These are phyloP conservation scores for Phyllostomus discolor DNA, from an alignment of 2,113 vertebrate species.

Conservation along the genomic window DNA sequence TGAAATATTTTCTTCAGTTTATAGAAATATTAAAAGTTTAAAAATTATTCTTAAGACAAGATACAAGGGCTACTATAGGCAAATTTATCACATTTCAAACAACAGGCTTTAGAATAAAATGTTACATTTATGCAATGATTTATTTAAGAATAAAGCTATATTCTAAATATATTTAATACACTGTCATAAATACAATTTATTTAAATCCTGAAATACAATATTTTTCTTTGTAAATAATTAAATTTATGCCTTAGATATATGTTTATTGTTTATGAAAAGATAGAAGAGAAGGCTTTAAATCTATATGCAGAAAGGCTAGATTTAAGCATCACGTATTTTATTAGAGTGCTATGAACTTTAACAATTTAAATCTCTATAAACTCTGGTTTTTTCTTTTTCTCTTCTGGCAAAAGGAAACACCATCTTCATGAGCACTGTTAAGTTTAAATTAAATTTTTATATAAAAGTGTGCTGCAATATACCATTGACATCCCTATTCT, in stretches of 20 bases:
- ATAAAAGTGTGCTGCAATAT: neutral
- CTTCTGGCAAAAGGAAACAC: neutral
- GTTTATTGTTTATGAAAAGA: neutral
- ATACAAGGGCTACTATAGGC: neutral
- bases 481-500: neutral
- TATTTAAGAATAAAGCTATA: neutral
- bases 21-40: neutral
- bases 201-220: neutral
- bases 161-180: neutral
- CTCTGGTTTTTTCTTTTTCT: neutral
- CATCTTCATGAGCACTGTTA: neutral
- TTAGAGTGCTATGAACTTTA: neutral
- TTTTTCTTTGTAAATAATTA: neutral
- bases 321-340: neutral
- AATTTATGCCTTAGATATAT: neutral
- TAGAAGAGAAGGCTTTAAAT: neutral
- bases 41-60: neutral
- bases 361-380: neutral
- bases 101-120: neutral
- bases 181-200: neutral
- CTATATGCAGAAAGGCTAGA: neutral
- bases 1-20: neutral
- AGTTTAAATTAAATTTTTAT: neutral
- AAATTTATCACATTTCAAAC: neutral
- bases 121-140: neutral